Evolutionary conservation across 2,113 vertebrate species (phyloP), one percentile per base, ranked within the genome.

Genomic region (Rostratula benghalensis): DNA sequence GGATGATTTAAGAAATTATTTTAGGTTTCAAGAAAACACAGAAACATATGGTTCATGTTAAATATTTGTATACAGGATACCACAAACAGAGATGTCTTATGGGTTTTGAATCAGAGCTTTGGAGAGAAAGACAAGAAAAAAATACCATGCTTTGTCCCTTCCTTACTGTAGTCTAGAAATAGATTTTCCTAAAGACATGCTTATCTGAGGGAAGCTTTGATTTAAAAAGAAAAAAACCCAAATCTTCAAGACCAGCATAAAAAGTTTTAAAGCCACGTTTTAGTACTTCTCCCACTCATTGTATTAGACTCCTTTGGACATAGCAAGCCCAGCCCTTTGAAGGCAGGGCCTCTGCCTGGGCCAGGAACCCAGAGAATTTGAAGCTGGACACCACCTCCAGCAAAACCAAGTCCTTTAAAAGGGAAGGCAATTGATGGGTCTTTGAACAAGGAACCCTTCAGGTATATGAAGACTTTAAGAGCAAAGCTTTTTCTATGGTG

Each of bases 1-100:
- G 84, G 67, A 95, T 77, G 68, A 43, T 80, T 83, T 67, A 46
- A 77, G 74, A 63, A 94, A 91, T 91, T 7, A 84, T 87, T 76
- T 84, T 67, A 70, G 65, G 75, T 68, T 83, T 89, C 45, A 69
- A 53, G 75, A 80, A 90, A 93, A 85, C 70, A 71, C 31, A 50
- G 59, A 90, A 87, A 65, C 85, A 93, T 93, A 95, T 83, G 87
- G 91, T 70, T 90, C 59, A 31, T 51, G 82, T 83, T 93, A 94
- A 95, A 94, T 95, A 83, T 94, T 90, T 94, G 87, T 94, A 80
- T 13, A 91, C 41, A 20, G 11, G 50, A 43, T 53, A 77, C 1
- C 56, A 57, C 80, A 89, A 87, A 93, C 39, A 80, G 48, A 73
- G 37, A 64, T 64, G 75, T 59, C 56, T 87, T 71, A 21, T 7